Evolutionary conservation across 2,797 vertebrate genomes (phyloP), one percentile per base, ranked within the genome.

Genomic region (Thaleichthys pacificus): DNA sequence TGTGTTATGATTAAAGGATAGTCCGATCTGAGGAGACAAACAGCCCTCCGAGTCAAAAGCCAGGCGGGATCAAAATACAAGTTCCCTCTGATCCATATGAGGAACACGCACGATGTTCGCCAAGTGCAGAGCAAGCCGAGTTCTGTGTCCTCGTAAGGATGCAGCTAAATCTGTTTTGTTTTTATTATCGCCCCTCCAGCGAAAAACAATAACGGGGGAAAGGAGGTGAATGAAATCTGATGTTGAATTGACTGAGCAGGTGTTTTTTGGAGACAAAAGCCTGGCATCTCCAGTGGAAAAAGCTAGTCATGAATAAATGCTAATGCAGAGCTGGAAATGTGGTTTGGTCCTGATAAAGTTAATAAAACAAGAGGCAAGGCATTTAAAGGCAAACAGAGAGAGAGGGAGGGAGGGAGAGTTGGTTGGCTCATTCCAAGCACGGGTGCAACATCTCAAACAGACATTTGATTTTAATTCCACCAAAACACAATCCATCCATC

Each of bases 201-300:
- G 17, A 8, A 56, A 56, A 56, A n/a, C 51, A 56, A 56, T 56
- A 56, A n/a, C 19, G 19, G 19, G 17, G 51, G 51, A n/a, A 56
- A 56, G 19, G 19, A 56, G 15, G 19, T 17, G 51, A 56, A 56
- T 56, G 19, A 54, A 54, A 67, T n/a, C 22, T 28, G 47, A 51
- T 24, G 26, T 54, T 24, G 66, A 28, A 22, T n/a, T 28, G 42
- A 47, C 42, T 67, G 66, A 67, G 51, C 24, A 67, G 47, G 47
- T 54, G 66, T 67, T 54, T 67, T n/a, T 54, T 24, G 3, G 11
- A 67, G 47, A 67, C 65, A 54, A 51, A 54, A 67, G 47, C 42
- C 22, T 26, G 47, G 22, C 15, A 28, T 67, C 65, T 67, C 22
- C 22, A 19, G 14, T 54, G 65, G 17, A 66, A 49, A 11, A 51